Evolutionary conservation across 2,888 invertebrate genomes (phyloP).

Genomic region (Cactoblastis cactorum): DNA sequence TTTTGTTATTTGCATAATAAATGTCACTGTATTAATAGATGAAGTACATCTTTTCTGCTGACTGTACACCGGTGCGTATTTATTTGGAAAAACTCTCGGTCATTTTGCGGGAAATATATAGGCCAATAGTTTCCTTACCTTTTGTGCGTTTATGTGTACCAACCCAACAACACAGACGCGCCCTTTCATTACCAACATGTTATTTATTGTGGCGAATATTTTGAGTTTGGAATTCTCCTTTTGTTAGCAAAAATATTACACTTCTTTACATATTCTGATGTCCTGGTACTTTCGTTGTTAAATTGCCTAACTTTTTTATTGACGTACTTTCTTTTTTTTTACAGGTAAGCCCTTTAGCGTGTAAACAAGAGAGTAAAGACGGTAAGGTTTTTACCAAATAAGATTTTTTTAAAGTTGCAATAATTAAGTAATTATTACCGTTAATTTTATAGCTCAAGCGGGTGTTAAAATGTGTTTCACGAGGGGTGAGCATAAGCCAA

Average conservation of each 20-base stretch:
- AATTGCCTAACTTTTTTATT: conserved; percentile 19
- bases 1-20: too few species aligned
- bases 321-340: conserved; percentile 30
- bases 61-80: conserved; percentile 37
- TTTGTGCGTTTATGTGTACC: conserved; percentile 23
- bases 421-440: conserved; percentile 9
- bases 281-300: conserved; percentile 24
- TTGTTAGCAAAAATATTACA: conserved; percentile 34
- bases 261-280: conserved; percentile 34
- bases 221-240: conserved; percentile 25
- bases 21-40: too few species aligned
- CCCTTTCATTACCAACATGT: conserved; percentile 44
- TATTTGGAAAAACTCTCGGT: conserved; percentile 47
- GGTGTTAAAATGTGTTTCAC: conserved; percentile 5
- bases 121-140: conserved; percentile 37
- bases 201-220: conserved; percentile 38
- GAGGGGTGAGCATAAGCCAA: conserved; percentile 24
- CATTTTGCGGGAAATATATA: conserved; percentile 48
- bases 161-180: conserved; percentile 25
- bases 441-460: background rate
- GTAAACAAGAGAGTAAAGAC: conserved; percentile 29
- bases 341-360: conserved; percentile 51
- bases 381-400: conserved; percentile 24
- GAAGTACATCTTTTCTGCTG: conserved; percentile 26
- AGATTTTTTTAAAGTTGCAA: conserved; percentile 4